Evolutionary conservation across 2,113 vertebrate genomes (phyloP), one percentile per base, ranked within the genome.

Genomic region (Sylvilagus bachmani): DNA sequence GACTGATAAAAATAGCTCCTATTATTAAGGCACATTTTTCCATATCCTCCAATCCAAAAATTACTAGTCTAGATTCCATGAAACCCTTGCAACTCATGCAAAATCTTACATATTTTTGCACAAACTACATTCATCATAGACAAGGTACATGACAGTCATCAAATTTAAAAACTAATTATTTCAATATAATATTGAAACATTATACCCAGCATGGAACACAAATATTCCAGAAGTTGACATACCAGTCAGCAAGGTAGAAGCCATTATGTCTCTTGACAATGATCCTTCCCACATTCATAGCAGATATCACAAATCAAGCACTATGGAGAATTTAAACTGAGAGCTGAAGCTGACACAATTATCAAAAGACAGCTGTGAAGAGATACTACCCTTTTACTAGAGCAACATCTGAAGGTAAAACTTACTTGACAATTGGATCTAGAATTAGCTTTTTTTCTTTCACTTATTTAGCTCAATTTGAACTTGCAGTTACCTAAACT

Each of bases 61-160:
- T 86, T 90, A 36, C 90, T 70, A 24, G 82, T 78, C 67, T 74
- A 74, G 25, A 78, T 58, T 74, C 33, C n/a, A 80, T 25, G n/a
- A 91, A 51, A 7, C 10, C 13, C 36, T 82, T 92, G 53, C 5
- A 95, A 62, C 33, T 75, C 75, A 86, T 55, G 24, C 1, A 83
- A 74, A 67, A 44, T 38, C 89, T 69, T 86, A 78, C 7, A 71
- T 31, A 71, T 27, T 27, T 22, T 38, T 61, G 3, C 24, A 71
- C 38, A 62, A n/a, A 19, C 44, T 69, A 22, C 17, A 44, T 36
- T 74, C 51, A 91, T 91, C 74, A 67, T 4, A 36, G 62, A 91
- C 31, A 67, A 53, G 67, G 7, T 10, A 10, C 9, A 2, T n/a
- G 55, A 70, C 38, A 73, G 69, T 71, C 10, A 10, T 55, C 19